Percentiles rank a stretch among this genome's conserved stretches.
Conservation (phyloP, 2,888 invertebrate species). For the Cosmopolites sordidus region DNA sequence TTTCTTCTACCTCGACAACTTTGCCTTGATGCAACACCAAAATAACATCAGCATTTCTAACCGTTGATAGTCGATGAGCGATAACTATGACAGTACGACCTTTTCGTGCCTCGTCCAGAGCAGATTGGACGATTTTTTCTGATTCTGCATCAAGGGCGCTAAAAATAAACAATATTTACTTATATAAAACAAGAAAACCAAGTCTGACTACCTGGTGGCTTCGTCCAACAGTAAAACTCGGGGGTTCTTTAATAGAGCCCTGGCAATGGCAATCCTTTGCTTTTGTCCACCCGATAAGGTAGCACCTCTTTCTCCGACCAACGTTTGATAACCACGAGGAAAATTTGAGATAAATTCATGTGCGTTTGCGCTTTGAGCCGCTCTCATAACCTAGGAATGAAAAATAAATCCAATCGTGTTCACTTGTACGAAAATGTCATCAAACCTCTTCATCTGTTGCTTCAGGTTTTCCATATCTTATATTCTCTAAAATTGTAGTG, state of each 20-base stretch:
- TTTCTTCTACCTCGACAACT: slow-evolving; percentile 69
- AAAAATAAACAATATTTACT: slow-evolving; percentile 29
- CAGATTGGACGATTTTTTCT: slow-evolving; percentile 84
- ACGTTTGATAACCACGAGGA: slow-evolving; percentile 78
- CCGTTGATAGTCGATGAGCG: slow-evolving; percentile 89
- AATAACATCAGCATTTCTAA: slow-evolving; percentile 86
- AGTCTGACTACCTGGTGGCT: slow-evolving; percentile 74
- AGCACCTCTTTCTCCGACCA: slow-evolving; percentile 85
- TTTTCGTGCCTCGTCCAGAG: slow-evolving; percentile 75
- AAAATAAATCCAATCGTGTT: neutral
- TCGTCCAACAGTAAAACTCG: slow-evolving; percentile 86
- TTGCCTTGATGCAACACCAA: slow-evolving; percentile 82
- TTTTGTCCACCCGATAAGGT: slow-evolving; percentile 95
- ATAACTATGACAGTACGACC: slow-evolving; percentile 92
- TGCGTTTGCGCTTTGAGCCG: slow-evolving; percentile 85
- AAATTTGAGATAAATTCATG: slow-evolving; percentile 82
- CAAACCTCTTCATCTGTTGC: slow-evolving; percentile 65
- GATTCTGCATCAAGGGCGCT: slow-evolving; percentile 92
- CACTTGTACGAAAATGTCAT: neutral
- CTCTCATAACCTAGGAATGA: slow-evolving; percentile 61
- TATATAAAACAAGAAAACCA: neutral
- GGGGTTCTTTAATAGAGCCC: slow-evolving; percentile 89
- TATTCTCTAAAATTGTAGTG: slow-evolving; percentile 87
- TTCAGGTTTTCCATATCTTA: slow-evolving; percentile 77
- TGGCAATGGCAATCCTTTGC: slow-evolving; percentile 90